Evolutionary conservation across 1,140 invertebrate genomes (phyloP), one percentile per base, ranked within the genome.

Genomic region (Aphaenogaster floridana): DNA sequence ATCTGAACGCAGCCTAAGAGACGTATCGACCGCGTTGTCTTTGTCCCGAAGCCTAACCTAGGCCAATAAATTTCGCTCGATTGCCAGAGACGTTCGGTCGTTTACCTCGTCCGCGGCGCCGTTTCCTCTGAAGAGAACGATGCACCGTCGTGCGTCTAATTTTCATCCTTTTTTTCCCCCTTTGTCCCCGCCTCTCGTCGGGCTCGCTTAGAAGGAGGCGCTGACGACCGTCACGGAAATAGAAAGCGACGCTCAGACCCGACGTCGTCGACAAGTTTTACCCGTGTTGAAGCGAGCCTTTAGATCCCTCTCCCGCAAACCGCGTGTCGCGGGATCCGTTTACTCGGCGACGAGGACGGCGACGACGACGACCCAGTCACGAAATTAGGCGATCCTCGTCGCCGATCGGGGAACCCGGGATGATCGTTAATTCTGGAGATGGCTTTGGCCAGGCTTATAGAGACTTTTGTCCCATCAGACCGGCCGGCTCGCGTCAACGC

Each of bases 51-150:
- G 86, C 88, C 79, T 89, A 91, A 89, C 88, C 90, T 91, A 88
- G 71, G 78, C 63, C 84, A 90, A 91, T 91, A 89, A 90, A 86
- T 91, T 88, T 89, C 77, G 68, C 52, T 34, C 84, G 66, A 72
- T 84, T 77, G 87, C 52, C 72, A 78, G 52, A 85, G 80, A 66
- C 59, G 61, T 63, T 66, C 17, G 71, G 63, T 89, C 86, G 64
- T 89, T 89, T 89, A 87, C 79, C 86, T 86, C 77, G 39, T 50
- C 57, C 21, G 21, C 64, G 68, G 61, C 72, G 54, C 57, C 80
- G 59, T 79, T 78, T 86, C 64, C 45, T 77, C 39, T 63, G 48
- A 8, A 17, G n/a, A 17, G n/a, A 66, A 84, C 59, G 79, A 50
- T 81, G 86, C 34, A 63, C 59, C 59, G 71, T 13, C 42, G 54